A percentile compares a stretch with the other conserved stretches of the same genome.
These are phyloP conservation scores for Cygnus buccinator DNA, from an alignment of 2,113 vertebrate species.

Conservation along the genomic window DNA sequence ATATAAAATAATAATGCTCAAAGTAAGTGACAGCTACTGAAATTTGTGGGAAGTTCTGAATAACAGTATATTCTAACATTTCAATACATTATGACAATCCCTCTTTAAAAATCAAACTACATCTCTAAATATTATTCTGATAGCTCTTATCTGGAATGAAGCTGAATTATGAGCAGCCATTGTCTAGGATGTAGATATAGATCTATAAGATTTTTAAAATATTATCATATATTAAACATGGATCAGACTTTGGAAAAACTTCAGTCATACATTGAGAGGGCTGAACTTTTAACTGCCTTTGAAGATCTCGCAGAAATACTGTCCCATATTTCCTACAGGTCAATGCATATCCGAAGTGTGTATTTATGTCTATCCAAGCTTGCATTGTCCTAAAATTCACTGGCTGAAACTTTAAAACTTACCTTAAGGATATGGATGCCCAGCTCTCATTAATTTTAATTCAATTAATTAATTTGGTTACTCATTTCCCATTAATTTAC, in stretches of 20 bases:
- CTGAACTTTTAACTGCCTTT: neutral
- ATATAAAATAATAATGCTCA: conserved; percentile 26
- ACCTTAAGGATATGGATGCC: conserved; percentile 54
- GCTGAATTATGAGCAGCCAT: neutral
- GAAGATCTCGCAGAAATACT: neutral
- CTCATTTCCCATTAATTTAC: conserved; percentile 50
- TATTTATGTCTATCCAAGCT: neutral
- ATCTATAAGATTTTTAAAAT: neutral
- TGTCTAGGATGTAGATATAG: neutral
- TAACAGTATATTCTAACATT: conserved; percentile 19
- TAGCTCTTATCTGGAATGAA: conserved; percentile 14
- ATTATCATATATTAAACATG: neutral
- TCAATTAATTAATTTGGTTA: conserved; percentile 62
- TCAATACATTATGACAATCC: conserved; percentile 47
- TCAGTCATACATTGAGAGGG: neutral
- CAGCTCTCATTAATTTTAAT: conserved; percentile 63
- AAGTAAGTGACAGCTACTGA: neutral
- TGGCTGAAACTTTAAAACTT: neutral
- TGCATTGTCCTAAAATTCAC: neutral
- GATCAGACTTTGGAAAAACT: neutral
- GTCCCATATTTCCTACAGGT: neutral
- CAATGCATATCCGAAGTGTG: neutral
- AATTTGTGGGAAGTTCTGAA: conserved; percentile 37
- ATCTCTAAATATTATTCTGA: conserved; percentile 47
- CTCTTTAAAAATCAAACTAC: conserved; percentile 51